phyloP scores from a whole-genome alignment of 2,113 vertebrate genomes.

The Rhinoptilus africanus region DNA sequence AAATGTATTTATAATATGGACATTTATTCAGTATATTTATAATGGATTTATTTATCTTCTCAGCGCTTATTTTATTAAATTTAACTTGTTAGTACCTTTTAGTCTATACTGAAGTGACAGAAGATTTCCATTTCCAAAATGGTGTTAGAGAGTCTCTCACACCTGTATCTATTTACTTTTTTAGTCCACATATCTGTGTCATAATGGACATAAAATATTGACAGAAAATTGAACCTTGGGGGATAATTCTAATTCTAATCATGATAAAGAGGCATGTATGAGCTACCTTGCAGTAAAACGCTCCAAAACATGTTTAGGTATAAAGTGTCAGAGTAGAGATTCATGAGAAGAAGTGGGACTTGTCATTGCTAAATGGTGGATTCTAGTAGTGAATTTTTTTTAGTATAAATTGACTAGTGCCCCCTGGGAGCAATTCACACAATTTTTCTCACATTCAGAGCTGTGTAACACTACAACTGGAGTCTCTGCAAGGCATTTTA shows the following conservation, averaged over 20 bases:
- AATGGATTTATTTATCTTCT: background rate
- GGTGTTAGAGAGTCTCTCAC: background rate
- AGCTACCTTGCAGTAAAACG: background rate
- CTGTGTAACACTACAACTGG: rapidly evolving
- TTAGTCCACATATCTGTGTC: background rate
- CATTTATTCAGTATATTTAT: background rate
- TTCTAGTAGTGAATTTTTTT: background rate
- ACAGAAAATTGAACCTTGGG: background rate
- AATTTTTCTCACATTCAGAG: background rate
- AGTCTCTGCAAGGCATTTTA: background rate
- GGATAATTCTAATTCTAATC: background rate
- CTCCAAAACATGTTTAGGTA: background rate
- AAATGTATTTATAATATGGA: background rate
- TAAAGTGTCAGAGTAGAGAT: background rate
- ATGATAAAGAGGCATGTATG: background rate
- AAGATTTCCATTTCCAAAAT: background rate
- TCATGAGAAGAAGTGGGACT: background rate
- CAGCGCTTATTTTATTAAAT: background rate
- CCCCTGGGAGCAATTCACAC: background rate
- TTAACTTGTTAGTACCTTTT: background rate
- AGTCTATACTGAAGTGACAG: background rate
- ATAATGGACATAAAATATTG: background rate
- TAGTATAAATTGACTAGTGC: background rate
- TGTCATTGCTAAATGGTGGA: background rate
- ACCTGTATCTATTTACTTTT: background rate